These are phyloP conservation scores for Cheumatopsyche charites DNA, from an alignment of 1,140 invertebrate species.

Conservation along the genomic window DNA sequence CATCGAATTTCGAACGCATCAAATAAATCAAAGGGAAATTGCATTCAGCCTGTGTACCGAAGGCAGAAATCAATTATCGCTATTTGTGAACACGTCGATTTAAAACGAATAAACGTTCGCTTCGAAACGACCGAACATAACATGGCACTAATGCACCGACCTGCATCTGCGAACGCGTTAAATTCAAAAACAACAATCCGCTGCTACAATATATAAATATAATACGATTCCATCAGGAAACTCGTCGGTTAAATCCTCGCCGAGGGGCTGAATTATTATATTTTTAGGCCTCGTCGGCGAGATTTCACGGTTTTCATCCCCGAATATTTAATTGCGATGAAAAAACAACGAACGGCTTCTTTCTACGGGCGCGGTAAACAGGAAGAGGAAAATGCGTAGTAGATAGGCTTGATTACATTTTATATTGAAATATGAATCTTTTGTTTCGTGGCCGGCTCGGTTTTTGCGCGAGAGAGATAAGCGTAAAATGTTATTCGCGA, in stretches of 20 bases:
- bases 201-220: not conserved
- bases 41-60: not conserved
- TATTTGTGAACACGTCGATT: slow-evolving; percentile 22
- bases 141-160: slow-evolving; percentile 13
- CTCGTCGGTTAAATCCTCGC: not conserved
- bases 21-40: too few relatives aligned
- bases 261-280: not conserved
- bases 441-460: not conserved
- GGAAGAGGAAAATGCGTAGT: slow-evolving; percentile 20
- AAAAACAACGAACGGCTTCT: slow-evolving; percentile 28
- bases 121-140: not conserved
- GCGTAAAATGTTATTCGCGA: slow-evolving; percentile 9
- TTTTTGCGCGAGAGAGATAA: slow-evolving; percentile 5
- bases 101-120: slow-evolving; percentile 20
- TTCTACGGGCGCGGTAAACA: not conserved
- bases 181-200: slow-evolving; percentile 1
- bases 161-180: slow-evolving; percentile 5
- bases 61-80: slow-evolving; percentile 8
- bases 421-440: slow-evolving; percentile 30
- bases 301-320: not conserved
- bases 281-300: too few relatives aligned
- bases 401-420: slow-evolving; percentile 33
- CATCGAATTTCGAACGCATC: too few relatives aligned
- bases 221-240: not conserved
- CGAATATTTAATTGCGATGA: slow-evolving; percentile 3